phyloP scores from a whole-genome alignment of 2,888 invertebrate species.

The Schizaphis graminum region DNA sequence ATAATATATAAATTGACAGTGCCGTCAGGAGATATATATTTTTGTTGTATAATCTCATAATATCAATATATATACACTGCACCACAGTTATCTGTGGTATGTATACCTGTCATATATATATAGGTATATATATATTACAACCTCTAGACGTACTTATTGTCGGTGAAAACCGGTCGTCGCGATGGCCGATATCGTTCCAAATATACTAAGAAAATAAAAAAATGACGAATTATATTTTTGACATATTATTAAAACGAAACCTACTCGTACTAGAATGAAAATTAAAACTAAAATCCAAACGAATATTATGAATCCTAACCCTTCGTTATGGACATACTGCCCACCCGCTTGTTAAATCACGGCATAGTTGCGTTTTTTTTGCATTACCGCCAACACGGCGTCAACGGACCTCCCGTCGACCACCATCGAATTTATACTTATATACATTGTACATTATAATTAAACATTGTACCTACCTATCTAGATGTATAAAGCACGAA shows the following conservation, averaged over 20 bases:
- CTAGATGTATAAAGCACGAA: neutral
- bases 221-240: slow-evolving; percentile 13
- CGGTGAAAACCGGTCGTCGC: neutral
- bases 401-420: neutral
- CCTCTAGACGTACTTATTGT: neutral
- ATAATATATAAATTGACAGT: neutral
- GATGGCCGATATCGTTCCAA: neutral
- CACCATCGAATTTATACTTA: neutral
- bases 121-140: neutral
- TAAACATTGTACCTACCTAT: neutral
- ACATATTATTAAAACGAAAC: neutral
- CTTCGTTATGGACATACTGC: neutral
- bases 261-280: neutral
- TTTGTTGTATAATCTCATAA: neutral
- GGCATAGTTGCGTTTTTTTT: neutral
- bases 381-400: neutral
- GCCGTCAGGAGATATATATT: neutral
- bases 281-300: neutral
- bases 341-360: neutral
- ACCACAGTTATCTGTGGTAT: neutral
- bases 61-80: neutral
- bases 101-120: slow-evolving; percentile 8
- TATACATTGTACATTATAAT: neutral
- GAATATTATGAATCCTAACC: neutral
- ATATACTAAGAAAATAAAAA: neutral